Evolutionary conservation across 1,140 invertebrate genomes (phyloP).

Genomic region (Cotesia chilonis): DNA sequence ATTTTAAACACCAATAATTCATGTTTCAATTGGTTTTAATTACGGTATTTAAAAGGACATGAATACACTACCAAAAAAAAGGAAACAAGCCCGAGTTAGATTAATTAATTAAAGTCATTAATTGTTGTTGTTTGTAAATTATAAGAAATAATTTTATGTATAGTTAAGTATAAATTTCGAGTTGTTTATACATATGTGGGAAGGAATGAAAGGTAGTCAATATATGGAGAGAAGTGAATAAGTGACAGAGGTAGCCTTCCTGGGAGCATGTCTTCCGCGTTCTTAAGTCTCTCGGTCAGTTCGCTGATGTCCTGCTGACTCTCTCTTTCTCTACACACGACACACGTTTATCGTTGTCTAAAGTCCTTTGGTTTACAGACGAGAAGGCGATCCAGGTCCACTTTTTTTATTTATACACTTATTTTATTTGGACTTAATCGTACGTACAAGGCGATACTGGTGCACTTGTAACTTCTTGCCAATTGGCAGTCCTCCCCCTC

Average conservation of each 20-base stretch:
- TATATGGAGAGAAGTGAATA: constrained; percentile 22
- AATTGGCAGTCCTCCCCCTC: constrained; percentile 40
- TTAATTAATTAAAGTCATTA: too few relatives aligned
- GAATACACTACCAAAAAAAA: too few relatives aligned
- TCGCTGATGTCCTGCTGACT: neutral
- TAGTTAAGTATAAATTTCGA: constrained; percentile 19
- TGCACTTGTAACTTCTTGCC: constrained; percentile 23
- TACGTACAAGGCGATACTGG: constrained; percentile 18
- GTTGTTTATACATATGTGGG: constrained; percentile 5
- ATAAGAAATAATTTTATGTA: neutral
- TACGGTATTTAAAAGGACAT: too few relatives aligned
- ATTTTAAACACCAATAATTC: too few relatives aligned
- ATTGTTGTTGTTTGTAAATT: neutral
- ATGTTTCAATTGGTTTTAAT: too few relatives aligned
- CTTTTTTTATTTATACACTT: constrained; percentile 16
- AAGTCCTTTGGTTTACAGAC: constrained; percentile 15
- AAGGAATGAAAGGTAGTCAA: constrained; percentile 8
- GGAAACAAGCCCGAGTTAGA: too few relatives aligned
- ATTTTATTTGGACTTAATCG: constrained; percentile 5
- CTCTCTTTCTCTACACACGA: neutral
- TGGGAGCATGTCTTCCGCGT: constrained; percentile 20
- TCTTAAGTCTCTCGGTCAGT: constrained; percentile 21
- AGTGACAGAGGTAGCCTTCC: neutral
- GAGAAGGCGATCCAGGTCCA: constrained; percentile 15
- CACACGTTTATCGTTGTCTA: constrained; percentile 11